Conservation (phyloP, 2,797 vertebrate genomes). For the Rhinophrynus dorsalis region DNA sequence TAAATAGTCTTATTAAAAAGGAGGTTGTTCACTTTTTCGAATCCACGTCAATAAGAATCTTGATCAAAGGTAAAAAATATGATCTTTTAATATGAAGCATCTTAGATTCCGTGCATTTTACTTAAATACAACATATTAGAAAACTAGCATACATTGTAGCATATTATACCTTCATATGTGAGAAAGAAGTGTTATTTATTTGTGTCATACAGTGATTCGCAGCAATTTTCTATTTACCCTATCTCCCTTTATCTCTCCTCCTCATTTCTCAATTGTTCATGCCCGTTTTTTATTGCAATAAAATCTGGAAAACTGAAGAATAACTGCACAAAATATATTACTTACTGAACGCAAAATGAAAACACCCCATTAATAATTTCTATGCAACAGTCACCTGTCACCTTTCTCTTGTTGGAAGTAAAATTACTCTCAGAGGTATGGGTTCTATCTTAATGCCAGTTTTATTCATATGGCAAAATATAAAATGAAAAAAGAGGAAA, state of each 20-base stretch:
- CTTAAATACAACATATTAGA: constrained; percentile 16
- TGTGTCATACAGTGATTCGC: constrained; percentile 10
- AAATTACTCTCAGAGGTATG: background rate
- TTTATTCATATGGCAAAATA: no score
- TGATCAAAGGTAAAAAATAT: background rate
- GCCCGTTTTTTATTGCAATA: constrained; percentile 53
- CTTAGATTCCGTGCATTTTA: background rate
- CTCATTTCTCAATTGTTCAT: constrained; percentile 59
- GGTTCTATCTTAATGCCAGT: no score
- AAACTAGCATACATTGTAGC: background rate
- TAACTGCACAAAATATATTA: background rate
- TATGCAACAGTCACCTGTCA: background rate
- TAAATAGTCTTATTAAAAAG: background rate
- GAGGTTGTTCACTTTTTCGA: constrained; percentile 5
- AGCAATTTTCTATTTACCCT: constrained; percentile 24
- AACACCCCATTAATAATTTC: background rate
- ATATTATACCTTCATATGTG: background rate
- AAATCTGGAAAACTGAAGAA: constrained; percentile 31
- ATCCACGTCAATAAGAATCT: background rate
- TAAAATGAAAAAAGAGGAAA: no score
- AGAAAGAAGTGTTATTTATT: constrained; percentile 10
- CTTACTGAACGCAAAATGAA: background rate
- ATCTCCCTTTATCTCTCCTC: constrained; percentile 43
- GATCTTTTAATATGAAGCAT: background rate
- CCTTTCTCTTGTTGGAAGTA: background rate